A percentile compares a stretch with the other conserved stretches of the same genome.
These are phyloP conservation scores for Threskiornis aethiopicus DNA, from an alignment of 2,797 vertebrate species.

Conservation along the genomic window DNA sequence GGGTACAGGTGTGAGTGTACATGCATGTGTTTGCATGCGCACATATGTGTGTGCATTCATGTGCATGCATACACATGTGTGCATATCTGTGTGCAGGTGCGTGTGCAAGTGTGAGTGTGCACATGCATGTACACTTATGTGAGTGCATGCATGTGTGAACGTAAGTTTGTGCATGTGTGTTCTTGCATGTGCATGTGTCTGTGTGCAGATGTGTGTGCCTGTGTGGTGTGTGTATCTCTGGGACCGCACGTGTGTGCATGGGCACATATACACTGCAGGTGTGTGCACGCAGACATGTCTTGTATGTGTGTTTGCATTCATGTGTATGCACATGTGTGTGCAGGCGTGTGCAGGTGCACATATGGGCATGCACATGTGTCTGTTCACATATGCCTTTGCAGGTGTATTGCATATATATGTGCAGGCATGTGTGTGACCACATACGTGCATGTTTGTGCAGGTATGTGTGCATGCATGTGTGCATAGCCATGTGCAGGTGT, in stretches of 20 bases:
- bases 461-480: no score
- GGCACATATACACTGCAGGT: background rate
- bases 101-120: no score
- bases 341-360: no score
- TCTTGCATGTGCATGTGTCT: background rate
- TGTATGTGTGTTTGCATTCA: background rate
- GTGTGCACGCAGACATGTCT: no score
- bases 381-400: background rate
- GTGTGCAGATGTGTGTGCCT: background rate
- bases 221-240: no score
- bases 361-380: background rate
- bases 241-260: no score
- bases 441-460: accelerated
- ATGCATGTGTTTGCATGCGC: background rate
- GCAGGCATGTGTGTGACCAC: background rate
- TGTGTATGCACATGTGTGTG: background rate
- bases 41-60: background rate
- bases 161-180: background rate
- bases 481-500: background rate
- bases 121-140: no score
- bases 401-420: no score
- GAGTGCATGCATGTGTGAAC: background rate
- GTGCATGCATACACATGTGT: accelerated
- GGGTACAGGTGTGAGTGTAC: no score
- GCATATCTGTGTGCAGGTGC: background rate